Evolutionary conservation across 1,140 invertebrate genomes (phyloP).

Genomic region (Holcopasites calliopsidis): DNA sequence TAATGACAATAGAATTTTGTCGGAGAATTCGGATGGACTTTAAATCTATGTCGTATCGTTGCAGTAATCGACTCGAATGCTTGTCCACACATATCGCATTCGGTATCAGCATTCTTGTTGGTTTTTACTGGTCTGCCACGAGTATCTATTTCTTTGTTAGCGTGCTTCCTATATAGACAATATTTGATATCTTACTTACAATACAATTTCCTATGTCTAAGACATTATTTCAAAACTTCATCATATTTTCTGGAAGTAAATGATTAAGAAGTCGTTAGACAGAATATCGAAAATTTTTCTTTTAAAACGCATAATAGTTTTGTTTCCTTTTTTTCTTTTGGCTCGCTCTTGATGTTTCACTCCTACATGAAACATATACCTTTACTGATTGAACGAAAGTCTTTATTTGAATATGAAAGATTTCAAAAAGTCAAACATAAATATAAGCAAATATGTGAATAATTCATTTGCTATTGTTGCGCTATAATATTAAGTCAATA

Average conservation of each 20-base stretch:
- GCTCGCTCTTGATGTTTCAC: too few species aligned
- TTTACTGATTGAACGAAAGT: too few species aligned
- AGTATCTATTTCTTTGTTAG: conserved; percentile 79
- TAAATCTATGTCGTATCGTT: conserved; percentile 85
- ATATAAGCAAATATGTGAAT: too few species aligned
- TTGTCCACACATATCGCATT: conserved; percentile 83
- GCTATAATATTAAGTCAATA: too few species aligned
- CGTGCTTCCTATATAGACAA: conserved; percentile 77
- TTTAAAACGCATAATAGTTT: neutral
- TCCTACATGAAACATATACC: too few species aligned
- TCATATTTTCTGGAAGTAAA: neutral
- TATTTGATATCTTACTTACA: neutral
- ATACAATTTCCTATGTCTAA: conserved; percentile 36
- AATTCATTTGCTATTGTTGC: too few species aligned
- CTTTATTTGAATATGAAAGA: too few species aligned
- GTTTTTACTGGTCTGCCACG: conserved; percentile 69
- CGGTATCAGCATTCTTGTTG: conserved; percentile 56
- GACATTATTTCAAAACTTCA: conserved; percentile 2
- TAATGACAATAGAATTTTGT: conserved; percentile 84
- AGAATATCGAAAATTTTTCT: neutral
- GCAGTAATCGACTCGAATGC: conserved; percentile 82
- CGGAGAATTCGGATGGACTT: conserved; percentile 82
- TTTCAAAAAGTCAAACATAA: too few species aligned
- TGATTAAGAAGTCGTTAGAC: neutral
- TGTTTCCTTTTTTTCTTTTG: neutral